Conservation (phyloP, 2,888 invertebrate genomes). For the Tyria jacobaeae region DNA sequence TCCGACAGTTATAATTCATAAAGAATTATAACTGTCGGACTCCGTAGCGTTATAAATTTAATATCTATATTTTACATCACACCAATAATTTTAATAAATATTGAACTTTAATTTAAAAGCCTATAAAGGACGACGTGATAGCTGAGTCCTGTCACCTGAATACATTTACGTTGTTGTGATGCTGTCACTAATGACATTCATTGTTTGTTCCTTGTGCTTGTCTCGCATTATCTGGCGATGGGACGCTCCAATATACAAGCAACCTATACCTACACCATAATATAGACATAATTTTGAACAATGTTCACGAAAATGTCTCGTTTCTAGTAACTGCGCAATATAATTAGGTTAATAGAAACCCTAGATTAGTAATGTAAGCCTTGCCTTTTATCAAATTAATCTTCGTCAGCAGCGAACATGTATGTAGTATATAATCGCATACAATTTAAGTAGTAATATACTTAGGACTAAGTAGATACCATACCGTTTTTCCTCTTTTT, state of each 20-base stretch:
- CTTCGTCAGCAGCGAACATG: not conserved
- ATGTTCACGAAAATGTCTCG: not conserved
- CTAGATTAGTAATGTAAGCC: not conserved
- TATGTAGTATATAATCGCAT: not conserved
- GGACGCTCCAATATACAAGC: not conserved
- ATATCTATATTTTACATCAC: too few relatives aligned
- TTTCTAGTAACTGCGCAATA: not conserved
- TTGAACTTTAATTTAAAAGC: too few relatives aligned
- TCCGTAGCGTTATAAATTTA: too few relatives aligned
- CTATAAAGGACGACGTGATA: not conserved
- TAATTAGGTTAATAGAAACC: not conserved
- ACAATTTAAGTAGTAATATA: not conserved
- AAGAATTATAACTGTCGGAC: too few relatives aligned
- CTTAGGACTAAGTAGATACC: not conserved
- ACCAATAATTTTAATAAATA: too few relatives aligned
- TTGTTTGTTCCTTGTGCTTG: not conserved
- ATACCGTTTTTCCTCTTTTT: too few relatives aligned
- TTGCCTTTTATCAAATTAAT: not conserved
- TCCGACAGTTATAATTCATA: too few relatives aligned
- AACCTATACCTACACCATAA: not conserved
- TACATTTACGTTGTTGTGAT: not conserved
- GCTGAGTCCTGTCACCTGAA: not conserved
- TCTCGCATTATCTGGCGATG: not conserved
- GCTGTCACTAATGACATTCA: not conserved
- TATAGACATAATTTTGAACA: not conserved